Percentiles rank a stretch among this genome's conserved stretches.
These are phyloP conservation scores for Neosalanx taihuensis DNA, from an alignment of 2,797 vertebrate genomes.

Conservation along the genomic window DNA sequence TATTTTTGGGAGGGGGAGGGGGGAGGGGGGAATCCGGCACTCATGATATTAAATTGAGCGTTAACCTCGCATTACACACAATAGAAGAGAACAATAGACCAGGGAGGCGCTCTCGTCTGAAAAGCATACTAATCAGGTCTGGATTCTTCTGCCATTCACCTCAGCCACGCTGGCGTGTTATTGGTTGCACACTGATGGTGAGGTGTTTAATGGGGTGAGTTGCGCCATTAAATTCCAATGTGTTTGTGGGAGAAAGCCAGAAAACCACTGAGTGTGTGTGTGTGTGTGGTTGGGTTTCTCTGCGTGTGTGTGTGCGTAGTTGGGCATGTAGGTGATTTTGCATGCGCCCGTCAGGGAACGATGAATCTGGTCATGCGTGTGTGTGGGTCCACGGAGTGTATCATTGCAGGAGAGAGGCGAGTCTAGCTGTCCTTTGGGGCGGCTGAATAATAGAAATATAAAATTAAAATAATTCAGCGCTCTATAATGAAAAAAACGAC, in stretches of 20 bases:
- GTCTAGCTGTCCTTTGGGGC: slow-evolving; percentile 21
- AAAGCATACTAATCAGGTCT: slow-evolving; percentile 31
- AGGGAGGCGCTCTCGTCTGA: slow-evolving; percentile 11
- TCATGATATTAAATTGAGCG: slow-evolving; percentile 27
- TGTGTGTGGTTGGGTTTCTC: slow-evolving; percentile 81
- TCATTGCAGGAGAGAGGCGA: slow-evolving; percentile 31
- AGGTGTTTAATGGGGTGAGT: slow-evolving; percentile 42
- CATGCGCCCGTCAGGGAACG: too few species aligned
- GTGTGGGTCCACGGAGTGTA: slow-evolving; percentile 21
- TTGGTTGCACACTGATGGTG: slow-evolving; percentile 39
- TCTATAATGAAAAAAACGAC: slow-evolving; percentile 10
- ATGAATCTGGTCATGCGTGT: background rate
- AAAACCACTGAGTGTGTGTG: background rate
- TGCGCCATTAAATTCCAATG: slow-evolving; percentile 32
- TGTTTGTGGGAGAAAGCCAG: background rate
- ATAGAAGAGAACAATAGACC: slow-evolving; percentile 22
- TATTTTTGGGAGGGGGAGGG: too few species aligned
- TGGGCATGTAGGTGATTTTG: background rate
- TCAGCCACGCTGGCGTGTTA: slow-evolving; percentile 33
- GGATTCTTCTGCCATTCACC: slow-evolving; percentile 32
- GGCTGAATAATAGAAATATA: background rate
- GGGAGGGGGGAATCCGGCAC: slow-evolving; percentile 14
- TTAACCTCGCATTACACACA: slow-evolving; percentile 49
- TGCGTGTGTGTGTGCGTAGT: slow-evolving; percentile 73
- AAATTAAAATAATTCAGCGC: background rate